Evolutionary conservation across 1,140 invertebrate genomes (phyloP), one percentile per base, ranked within the genome.

Genomic region (Lepidurus arcticus): DNA sequence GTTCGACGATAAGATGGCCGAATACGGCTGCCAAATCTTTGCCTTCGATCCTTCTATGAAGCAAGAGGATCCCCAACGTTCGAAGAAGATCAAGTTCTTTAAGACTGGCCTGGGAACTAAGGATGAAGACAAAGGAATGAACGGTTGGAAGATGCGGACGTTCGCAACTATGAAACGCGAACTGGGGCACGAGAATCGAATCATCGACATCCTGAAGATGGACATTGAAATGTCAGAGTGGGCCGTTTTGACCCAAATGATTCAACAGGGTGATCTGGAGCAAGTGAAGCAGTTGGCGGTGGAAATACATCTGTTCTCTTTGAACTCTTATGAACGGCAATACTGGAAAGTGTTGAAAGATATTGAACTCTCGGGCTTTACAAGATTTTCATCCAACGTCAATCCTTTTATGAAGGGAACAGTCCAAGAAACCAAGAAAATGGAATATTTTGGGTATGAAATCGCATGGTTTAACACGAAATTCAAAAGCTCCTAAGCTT

Each of bases 1-100:
- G 0, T 83, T 82, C 78, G 82, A 83, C 47, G 80, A 82, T 34
- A 80, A 78, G 7, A 73, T 81, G 24, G 81, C 65, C 7, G 74
- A 79, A 7, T 80, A 80, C 26, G 82, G 82, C 1, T 83, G 82
- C 42, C 42, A 83, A 75, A 82, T 83, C 10, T 82, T 79, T 74
- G 78, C 82, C 7, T 83, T 81, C 44, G 82, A 83, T 73, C 82
- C 82, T 5, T 80, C 81, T 34, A 81, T 82, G 53, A 77, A 79
- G n/a, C 44, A 45, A 10, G 6, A 26, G 13, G 44, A 78, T 26
- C 74, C 75, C 34, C 11, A 78, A 5, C 77, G 65, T 11, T 26
- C 26, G 9, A 21, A 78, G 21, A 16, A 13, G 42, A 53, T 78
- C 16, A 24, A 73, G 44, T 78, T 78, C 24, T 73, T n/a, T 44